phyloP scores from a whole-genome alignment of 2,113 vertebrate genomes.

The Laticauda colubrina region DNA sequence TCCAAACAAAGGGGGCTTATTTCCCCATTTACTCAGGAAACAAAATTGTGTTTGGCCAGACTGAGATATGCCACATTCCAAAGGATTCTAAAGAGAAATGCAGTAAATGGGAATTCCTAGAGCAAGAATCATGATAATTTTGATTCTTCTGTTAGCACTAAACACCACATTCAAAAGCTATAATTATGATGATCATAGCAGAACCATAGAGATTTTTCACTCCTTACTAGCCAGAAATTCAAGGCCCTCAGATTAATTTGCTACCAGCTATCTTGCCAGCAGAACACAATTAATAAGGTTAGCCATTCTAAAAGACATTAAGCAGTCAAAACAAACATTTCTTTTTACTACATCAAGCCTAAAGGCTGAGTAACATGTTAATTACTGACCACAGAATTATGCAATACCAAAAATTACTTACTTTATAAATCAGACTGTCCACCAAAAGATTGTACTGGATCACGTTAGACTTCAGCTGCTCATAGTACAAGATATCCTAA shows the following conservation, averaged over 20 bases:
- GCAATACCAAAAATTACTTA: conserved; percentile 61
- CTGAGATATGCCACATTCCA: background rate
- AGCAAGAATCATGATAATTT: background rate
- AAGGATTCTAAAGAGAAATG: background rate
- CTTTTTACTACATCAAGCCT: background rate
- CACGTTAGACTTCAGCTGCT: conserved; percentile 94
- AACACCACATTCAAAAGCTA: background rate
- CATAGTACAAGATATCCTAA: conserved; percentile 91
- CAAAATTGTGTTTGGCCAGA: background rate
- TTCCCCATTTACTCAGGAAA: background rate
- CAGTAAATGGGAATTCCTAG: background rate
- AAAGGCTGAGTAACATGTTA: background rate
- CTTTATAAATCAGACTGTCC: conserved; percentile 97
- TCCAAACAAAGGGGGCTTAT: background rate
- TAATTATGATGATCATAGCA: background rate
- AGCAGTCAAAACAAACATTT: background rate
- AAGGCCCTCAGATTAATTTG: background rate
- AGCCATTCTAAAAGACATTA: background rate
- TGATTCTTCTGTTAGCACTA: background rate
- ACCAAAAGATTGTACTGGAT: conserved; percentile 93
- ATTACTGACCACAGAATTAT: background rate
- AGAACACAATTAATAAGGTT: background rate
- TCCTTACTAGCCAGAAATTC: background rate
- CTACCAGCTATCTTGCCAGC: background rate
- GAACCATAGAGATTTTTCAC: background rate